phyloP scores from a whole-genome alignment of 2,113 vertebrate species.

The Syngnathus typhle region DNA sequence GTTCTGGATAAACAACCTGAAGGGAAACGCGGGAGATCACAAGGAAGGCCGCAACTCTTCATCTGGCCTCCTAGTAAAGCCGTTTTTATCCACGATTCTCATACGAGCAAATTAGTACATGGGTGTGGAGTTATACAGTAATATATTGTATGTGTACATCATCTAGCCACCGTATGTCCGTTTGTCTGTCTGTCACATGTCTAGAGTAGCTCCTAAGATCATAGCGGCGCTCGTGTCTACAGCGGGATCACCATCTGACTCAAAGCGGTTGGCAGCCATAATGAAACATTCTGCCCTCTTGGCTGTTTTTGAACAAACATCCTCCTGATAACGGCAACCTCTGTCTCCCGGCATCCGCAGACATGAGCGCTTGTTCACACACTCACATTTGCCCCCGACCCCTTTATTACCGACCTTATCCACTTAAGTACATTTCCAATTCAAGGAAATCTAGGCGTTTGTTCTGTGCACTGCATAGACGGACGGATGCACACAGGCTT shows the following conservation, averaged over 20 bases:
- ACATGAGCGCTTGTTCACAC: constrained; percentile 34
- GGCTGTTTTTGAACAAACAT: constrained; percentile 56
- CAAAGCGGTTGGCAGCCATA: constrained; percentile 34
- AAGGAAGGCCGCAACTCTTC: constrained; percentile 27
- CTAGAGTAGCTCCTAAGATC: constrained; percentile 9
- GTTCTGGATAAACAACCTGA: constrained; percentile 22
- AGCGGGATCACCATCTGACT: constrained; percentile 52
- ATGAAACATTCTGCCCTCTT: constrained; percentile 38
- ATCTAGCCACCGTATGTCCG: background rate
- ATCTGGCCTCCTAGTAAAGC: constrained; percentile 38
- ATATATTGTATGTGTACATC: background rate
- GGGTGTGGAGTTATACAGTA: background rate
- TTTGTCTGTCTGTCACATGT: constrained; percentile 20
- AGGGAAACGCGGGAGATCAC: constrained; percentile 31
- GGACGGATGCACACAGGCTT: background rate
- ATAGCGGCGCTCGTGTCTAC: constrained; percentile 18
- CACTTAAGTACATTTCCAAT: constrained; percentile 57
- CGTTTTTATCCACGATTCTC: constrained; percentile 18
- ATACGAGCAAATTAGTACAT: constrained; percentile 5
- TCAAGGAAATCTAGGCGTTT: constrained; percentile 39
- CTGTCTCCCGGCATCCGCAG: constrained; percentile 47
- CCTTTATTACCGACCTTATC: constrained; percentile 52
- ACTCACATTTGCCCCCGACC: constrained; percentile 25
- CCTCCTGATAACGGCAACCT: constrained; percentile 36
- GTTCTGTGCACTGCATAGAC: constrained; percentile 1